phyloP scores from a whole-genome alignment of 2,888 invertebrate species.

The Eupeodes luniger region DNA sequence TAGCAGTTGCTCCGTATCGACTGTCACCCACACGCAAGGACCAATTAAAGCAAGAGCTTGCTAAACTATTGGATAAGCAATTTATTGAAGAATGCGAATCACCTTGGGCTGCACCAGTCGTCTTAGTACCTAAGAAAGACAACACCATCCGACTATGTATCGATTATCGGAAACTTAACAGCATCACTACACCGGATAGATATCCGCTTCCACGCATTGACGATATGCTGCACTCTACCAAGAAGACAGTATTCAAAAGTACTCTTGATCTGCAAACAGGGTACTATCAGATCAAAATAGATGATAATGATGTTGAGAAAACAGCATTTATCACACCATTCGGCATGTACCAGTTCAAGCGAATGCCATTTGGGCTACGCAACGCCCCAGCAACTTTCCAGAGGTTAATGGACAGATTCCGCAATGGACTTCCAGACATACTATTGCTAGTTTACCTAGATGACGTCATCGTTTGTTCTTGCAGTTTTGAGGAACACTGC shows the following conservation, averaged over 20 bases:
- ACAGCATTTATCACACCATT: slow-evolving; percentile 52
- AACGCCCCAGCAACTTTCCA: slow-evolving; percentile 79
- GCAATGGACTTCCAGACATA: slow-evolving; percentile 53
- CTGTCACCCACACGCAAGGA: too few relatives aligned
- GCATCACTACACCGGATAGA: slow-evolving; percentile 77
- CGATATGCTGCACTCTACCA: slow-evolving; percentile 77
- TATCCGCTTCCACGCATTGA: slow-evolving; percentile 82
- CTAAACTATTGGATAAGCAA: slow-evolving; percentile 36
- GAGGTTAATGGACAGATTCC: slow-evolving; percentile 46
- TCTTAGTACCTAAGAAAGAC: slow-evolving; percentile 77
- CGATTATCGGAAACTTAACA: slow-evolving; percentile 78
- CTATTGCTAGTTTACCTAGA: slow-evolving; percentile 77
- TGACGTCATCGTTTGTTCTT: slow-evolving; percentile 77
- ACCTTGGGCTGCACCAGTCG: slow-evolving; percentile 55
- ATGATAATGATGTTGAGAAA: neutral
- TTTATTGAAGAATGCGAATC: slow-evolving; percentile 70
- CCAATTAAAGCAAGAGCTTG: too few relatives aligned
- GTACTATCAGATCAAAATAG: neutral
- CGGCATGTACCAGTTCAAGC: slow-evolving; percentile 78
- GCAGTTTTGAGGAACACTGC: slow-evolving; percentile 71
- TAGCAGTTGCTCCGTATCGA: too few relatives aligned
- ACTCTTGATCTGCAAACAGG: slow-evolving; percentile 79
- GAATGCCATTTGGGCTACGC: slow-evolving; percentile 80
- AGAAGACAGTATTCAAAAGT: slow-evolving; percentile 58
- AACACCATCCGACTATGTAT: slow-evolving; percentile 77